Evolutionary conservation across 2,888 invertebrate genomes (phyloP), one percentile per base, ranked within the genome.

Genomic region (Eupeodes latifasciatus): DNA sequence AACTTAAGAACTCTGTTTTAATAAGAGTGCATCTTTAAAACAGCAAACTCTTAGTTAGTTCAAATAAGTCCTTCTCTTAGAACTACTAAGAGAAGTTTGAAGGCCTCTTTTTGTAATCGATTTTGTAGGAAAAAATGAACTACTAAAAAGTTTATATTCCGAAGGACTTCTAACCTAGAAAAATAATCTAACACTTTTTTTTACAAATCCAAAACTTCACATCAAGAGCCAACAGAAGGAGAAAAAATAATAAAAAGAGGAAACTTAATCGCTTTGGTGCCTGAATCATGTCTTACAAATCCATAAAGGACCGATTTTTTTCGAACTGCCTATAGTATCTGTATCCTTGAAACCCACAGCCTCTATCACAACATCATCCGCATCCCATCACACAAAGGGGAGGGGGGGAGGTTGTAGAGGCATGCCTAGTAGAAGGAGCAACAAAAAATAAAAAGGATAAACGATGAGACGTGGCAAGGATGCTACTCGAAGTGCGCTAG

Each of bases 261-360:
- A 66, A 64, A 66, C 71, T 40, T 81, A 81, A 85, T 85, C 81
- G 53, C 75, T 81, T 72, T 76, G 81, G 81, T 61, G 87, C 67
- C 81, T 85, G 64, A 78, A 78, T 81, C 88, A 85, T 88, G 88
- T 85, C 88, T 88, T 75, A 85, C 88, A 88, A 87, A 88, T 88
- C 88, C 88, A 85, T 88, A 88, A 88, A 81, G 74, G 78, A 75
- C 78, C 77, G 75, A 59, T 85, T 74, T 69, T 53, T 64, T 59
- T 36, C 40, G 5, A 40, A 40, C 40, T 7, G 40, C 40, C 40
- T 40, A 40, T 40, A 51, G 57, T 51, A 49, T 55, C 19, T 49
- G 51, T 11, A n/a, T 59, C 34, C 34, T 36, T 14, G 14, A 34
- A 36, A 36, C 11, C 19, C 19, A 9, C 47, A 12, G 1, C 69